These are phyloP conservation scores for Aplidium turbinatum DNA, from an alignment of 23 tunicate species.

Conservation along the genomic window DNA sequence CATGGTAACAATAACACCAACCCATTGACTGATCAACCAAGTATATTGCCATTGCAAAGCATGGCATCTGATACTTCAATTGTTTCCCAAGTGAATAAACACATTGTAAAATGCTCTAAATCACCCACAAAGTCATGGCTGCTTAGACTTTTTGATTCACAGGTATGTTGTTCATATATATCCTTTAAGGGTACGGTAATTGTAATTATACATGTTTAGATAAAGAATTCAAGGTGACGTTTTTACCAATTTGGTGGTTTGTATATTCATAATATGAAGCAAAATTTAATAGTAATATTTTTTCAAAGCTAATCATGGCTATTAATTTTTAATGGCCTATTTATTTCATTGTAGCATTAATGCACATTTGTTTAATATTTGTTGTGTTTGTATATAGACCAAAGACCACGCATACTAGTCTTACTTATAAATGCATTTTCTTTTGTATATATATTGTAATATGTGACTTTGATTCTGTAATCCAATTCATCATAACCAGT, in stretches of 20 bases:
- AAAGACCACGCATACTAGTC: too few relatives aligned
- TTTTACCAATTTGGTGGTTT: background rate
- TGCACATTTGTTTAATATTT: background rate
- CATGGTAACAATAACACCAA: background rate
- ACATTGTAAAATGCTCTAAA: too few relatives aligned
- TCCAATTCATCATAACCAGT: too few relatives aligned
- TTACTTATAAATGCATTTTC: too few relatives aligned
- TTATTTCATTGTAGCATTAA: background rate
- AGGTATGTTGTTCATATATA: slow-evolving; percentile 52
- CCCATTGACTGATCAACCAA: background rate
- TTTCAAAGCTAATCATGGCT: background rate
- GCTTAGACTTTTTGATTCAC: slow-evolving; percentile 90
- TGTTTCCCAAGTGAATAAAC: too few relatives aligned
- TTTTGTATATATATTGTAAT: too few relatives aligned
- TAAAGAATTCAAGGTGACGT: background rate
- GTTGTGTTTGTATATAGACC: background rate
- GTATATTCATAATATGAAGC: background rate
- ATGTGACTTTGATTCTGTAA: too few relatives aligned
- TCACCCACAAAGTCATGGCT: slow-evolving; percentile 82
- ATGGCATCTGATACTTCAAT: too few relatives aligned
- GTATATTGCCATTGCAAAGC: background rate
- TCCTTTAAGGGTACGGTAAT: background rate
- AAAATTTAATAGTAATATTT: background rate
- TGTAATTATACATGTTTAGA: background rate
- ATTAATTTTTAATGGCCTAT: background rate